Evolutionary conservation across 2,797 vertebrate species (phyloP).

Genomic region (Notamacropus eugenii): DNA sequence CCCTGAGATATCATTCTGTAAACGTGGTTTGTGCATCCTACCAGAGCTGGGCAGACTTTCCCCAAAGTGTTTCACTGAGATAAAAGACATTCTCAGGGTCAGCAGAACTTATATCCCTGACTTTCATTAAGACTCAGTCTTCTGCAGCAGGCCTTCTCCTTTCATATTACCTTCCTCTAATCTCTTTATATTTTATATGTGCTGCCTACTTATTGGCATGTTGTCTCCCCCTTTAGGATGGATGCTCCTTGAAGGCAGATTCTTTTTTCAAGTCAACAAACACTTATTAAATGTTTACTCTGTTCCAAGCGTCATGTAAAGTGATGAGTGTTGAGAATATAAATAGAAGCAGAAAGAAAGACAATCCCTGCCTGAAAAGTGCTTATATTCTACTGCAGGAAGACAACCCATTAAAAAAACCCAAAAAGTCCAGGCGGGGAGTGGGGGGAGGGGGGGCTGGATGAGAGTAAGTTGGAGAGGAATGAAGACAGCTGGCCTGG

Average conservation of each 20-base stretch:
- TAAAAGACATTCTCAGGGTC: neutral
- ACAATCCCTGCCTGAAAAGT: neutral
- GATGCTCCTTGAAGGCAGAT: neutral
- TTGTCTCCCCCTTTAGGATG: neutral
- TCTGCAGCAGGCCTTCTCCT: neutral
- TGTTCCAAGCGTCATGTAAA: neutral
- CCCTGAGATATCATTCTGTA: constrained; percentile 1
- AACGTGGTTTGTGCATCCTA: neutral
- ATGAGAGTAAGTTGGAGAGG: too few relatives aligned
- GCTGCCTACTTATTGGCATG: neutral
- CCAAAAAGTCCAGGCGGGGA: neutral
- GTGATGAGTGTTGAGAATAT: neutral
- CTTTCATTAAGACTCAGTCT: neutral
- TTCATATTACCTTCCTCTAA: neutral
- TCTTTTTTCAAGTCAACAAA: neutral
- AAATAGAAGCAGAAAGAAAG: neutral
- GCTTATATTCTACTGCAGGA: neutral
- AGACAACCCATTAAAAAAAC: neutral
- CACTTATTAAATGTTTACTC: neutral
- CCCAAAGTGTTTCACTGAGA: neutral
- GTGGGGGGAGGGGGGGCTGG: too few relatives aligned
- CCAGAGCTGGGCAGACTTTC: neutral
- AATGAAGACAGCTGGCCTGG: too few relatives aligned
- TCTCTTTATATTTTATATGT: neutral
- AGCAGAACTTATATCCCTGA: neutral